phyloP scores from a whole-genome alignment of 2,113 vertebrate genomes.

The Hippopotamus amphibius region DNA sequence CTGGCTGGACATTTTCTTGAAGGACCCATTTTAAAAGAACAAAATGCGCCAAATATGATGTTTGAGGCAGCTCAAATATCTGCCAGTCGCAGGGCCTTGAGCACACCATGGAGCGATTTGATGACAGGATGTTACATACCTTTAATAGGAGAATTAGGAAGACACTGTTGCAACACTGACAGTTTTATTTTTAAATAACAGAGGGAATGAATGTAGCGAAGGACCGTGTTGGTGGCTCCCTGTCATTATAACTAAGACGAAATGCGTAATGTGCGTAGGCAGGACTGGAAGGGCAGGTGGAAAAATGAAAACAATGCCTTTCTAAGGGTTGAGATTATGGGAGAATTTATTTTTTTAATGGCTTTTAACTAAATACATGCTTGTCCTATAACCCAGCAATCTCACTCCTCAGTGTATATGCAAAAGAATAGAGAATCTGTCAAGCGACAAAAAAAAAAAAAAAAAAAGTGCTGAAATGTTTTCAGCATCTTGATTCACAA shows the following conservation, averaged over 20 bases:
- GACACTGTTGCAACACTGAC: rapidly evolving
- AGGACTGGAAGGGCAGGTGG: neutral
- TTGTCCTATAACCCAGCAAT: neutral
- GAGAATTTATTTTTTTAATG: neutral
- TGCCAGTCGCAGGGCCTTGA: neutral
- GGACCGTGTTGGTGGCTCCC: rapidly evolving
- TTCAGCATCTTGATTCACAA: neutral
- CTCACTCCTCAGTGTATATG: neutral
- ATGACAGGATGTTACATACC: rapidly evolving
- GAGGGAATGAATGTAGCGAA: neutral
- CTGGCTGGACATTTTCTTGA: neutral
- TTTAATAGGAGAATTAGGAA: neutral
- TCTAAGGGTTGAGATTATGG: neutral
- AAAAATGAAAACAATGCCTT: neutral
- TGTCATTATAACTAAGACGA: neutral
- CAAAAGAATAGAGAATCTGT: neutral
- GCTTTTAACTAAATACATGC: neutral
- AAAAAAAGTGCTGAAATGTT: neutral
- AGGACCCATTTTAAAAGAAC: neutral
- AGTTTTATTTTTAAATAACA: neutral
- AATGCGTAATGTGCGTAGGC: rapidly evolving
- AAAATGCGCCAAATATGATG: rapidly evolving
- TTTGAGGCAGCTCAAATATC: neutral
- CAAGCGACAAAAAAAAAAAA: neutral
- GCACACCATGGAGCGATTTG: rapidly evolving